Percentiles rank a stretch among this genome's conserved stretches.
Conservation (phyloP, 2,888 invertebrate species). For the Rhogogaster chlorosoma region DNA sequence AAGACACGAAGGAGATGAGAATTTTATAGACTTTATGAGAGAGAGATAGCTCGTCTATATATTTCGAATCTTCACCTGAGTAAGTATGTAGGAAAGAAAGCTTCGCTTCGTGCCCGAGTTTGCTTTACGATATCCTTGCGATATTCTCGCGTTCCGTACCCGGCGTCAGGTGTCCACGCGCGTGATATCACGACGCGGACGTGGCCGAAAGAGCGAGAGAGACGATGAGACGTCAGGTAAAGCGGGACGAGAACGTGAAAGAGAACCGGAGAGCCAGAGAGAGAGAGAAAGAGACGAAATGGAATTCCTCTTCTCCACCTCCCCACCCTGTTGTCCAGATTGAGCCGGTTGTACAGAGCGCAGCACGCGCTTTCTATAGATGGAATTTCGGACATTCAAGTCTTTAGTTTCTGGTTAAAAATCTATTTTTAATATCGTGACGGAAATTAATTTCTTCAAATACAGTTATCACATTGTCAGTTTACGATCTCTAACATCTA, state of each 20-base stretch:
- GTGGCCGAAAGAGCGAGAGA: neutral
- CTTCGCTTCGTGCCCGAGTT: neutral
- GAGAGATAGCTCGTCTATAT: neutral
- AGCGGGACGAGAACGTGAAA: neutral
- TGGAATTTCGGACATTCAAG: conserved; percentile 45
- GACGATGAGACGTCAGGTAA: neutral
- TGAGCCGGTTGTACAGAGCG: conserved; percentile 18
- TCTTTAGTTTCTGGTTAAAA: conserved; percentile 14
- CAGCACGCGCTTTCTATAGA: conserved; percentile 44
- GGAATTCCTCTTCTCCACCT: neutral
- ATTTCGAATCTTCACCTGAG: neutral
- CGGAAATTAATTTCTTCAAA: neutral
- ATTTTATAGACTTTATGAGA: neutral
- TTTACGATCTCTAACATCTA: neutral
- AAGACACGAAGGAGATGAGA: neutral
- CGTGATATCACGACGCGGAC: conserved; percentile 13
- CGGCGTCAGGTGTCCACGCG: conserved; percentile 31
- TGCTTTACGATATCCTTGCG: neutral
- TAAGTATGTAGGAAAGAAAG: neutral
- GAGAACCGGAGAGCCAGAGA: neutral
- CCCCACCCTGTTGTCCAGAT: neutral
- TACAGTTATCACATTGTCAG: neutral
- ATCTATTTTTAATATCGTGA: conserved; percentile 37
- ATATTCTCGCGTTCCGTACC: neutral
- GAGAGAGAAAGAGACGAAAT: neutral